Evolutionary conservation across 2,888 invertebrate genomes (phyloP).

Genomic region (Hydrotaea cyrtoneurina): DNA sequence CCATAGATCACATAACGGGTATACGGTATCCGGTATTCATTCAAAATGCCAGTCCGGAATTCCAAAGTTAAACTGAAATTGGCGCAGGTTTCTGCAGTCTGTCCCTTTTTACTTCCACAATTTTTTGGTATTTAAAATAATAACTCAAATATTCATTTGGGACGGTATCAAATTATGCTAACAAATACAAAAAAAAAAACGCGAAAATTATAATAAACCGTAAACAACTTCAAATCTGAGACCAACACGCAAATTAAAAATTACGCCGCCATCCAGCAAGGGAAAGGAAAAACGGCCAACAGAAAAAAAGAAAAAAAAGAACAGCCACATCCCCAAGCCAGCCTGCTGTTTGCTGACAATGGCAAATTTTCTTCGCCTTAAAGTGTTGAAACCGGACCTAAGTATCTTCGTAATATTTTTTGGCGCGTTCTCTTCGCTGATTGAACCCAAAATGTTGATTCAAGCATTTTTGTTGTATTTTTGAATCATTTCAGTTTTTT

Average conservation of each 20-base stretch:
- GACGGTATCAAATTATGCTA: conserved; percentile 7
- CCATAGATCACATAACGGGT: no score
- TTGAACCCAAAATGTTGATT: not conserved
- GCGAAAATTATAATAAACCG: not conserved
- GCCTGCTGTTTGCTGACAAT: not conserved
- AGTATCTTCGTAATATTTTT: not conserved
- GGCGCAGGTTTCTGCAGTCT: no score
- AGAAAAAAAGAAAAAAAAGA: no score
- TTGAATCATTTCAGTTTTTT: not conserved
- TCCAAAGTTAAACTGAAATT: no score
- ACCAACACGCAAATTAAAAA: not conserved
- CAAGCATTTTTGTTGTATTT: not conserved
- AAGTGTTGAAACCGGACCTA: conserved; percentile 12
- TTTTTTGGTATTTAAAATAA: no score
- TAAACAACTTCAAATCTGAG: not conserved
- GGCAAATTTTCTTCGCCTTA: not conserved
- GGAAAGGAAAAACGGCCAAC: not conserved
- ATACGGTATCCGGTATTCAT: no score
- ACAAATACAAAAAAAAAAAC: not conserved
- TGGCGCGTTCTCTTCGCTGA: not conserved
- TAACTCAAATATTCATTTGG: not conserved
- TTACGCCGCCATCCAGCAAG: not conserved
- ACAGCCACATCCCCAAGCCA: not conserved
- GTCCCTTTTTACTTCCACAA: no score
- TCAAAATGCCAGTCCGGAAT: no score